Evolutionary conservation across 92 coral and sea anemone genomes (phyloP), one percentile per base, ranked within the genome.

Genomic region (Palythoa heliodiscus): DNA sequence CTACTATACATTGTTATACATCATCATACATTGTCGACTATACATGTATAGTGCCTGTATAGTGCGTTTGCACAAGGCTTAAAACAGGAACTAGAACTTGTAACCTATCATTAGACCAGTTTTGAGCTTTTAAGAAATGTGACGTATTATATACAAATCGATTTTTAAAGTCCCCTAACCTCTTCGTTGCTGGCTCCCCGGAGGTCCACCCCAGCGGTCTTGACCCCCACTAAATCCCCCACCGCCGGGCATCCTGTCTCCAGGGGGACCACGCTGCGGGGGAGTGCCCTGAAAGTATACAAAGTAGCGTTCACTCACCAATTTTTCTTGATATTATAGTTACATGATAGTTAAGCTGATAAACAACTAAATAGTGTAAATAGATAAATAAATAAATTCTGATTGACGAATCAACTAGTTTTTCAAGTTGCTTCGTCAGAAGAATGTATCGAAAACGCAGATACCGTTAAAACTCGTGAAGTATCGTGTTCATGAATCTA

Each of bases 171-270:
- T 43, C 9, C 9, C 50, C 82, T 35, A 67, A 93, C 97, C 97
- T 92, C 93, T 93, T 17, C 97, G 90, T 52, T 83, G 91, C 2
- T 92, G 97, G 37, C 91, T 88, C n/a, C 92, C 86, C 4, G 92
- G 87, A 48, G 92, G 87, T 37, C 89, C 93, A 1, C 91, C 87
- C 98, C 98, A 96, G 73, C 98, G 90, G 22, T 89, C 93, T 76
- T 88, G 96, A 52, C 86, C 91, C 4, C 95, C 96, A 87, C 90
- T 83, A 75, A 96, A 96, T 61, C 93, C 94, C 7, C 92, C 90
- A n/a, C 90, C 93, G 25, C 95, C 89, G 63, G 89, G 91, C 60
- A 92, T 94, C 89, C 92, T 93, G 70, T 77, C 82, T 11, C 82
- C 82, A 3, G 70, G 68, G 6, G 90, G 90, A 11, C 93, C 82